Evolutionary conservation across 2,888 invertebrate species (phyloP).

Genomic region (Dilophus febrilis): DNA sequence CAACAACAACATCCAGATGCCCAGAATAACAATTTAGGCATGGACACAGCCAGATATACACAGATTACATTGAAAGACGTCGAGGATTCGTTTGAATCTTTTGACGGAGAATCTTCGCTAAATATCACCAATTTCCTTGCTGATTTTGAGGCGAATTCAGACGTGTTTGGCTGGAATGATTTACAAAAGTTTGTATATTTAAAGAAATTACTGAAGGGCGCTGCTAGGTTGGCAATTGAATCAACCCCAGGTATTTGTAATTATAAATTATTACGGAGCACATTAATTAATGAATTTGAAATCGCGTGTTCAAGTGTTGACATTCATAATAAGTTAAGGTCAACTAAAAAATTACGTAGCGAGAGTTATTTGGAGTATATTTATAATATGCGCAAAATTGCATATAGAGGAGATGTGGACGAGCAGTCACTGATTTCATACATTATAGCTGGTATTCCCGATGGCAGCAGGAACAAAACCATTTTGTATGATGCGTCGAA

Average conservation of each 20-base stretch:
- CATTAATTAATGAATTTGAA: slow-evolving; percentile 5
- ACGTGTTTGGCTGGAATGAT: too few species aligned
- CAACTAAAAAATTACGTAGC: slow-evolving; percentile 2
- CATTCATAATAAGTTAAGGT: slow-evolving; percentile 5
- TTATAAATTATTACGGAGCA: slow-evolving; percentile 4
- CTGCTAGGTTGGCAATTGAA: slow-evolving; percentile 6
- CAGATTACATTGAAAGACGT: too few species aligned
- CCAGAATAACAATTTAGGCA: too few species aligned
- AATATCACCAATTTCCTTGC: too few species aligned
- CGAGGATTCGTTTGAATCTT: too few species aligned
- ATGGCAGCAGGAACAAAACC: slow-evolving; percentile 7
- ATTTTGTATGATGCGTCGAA: neutral
- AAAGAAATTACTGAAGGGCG: too few species aligned
- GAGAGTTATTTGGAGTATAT: slow-evolving; percentile 7
- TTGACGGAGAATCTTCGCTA: too few species aligned
- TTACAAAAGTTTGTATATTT: too few species aligned
- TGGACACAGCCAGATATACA: too few species aligned
- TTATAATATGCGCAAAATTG: slow-evolving; percentile 8
- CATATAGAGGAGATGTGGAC: slow-evolving; percentile 7
- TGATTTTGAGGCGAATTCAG: too few species aligned
- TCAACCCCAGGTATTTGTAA: neutral
- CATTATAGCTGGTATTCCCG: slow-evolving; percentile 6
- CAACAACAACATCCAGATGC: too few species aligned
- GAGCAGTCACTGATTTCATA: slow-evolving; percentile 7
- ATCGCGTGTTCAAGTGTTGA: slow-evolving; percentile 3